Evolutionary conservation across 2,888 invertebrate genomes (phyloP), one percentile per base, ranked within the genome.

Genomic region (Agrochola lychnidis): DNA sequence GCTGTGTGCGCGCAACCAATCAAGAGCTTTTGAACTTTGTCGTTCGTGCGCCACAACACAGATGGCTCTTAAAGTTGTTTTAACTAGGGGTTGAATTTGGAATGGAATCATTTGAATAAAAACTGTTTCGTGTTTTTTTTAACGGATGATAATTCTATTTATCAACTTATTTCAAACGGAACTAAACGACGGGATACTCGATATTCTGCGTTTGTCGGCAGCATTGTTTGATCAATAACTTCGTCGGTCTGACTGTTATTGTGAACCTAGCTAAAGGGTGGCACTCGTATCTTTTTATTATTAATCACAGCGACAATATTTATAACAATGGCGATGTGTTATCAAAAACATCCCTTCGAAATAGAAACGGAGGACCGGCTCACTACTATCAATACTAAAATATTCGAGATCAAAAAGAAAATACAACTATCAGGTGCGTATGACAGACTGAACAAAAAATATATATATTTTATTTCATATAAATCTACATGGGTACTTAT

Each of bases 331-430:
- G 89, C 93, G 76, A 89, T 87, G 75, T 96, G 96, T 92, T 97
- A 96, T 91, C 95, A 94, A 92, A 97, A 95, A 93, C 97, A 96
- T 92, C 95, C 97, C 62, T 96, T 97, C 81, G 96, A 95, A 90
- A 95, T 96, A 61, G 96, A 96, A 89, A 92, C 94, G 10, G 97
- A 97, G 69, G 97, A 97, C 79, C 97, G 96, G 64, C 93, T 98
- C 61, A 97, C 97, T 40, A 97, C 97, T 72, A 97, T 98, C 70
- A 98, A 98, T 93, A 98, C 97, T 86, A 98, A 98, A 97, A 98
- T 98, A 92, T 97, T 98, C 90, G 98, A 98, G 95, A 97, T 98
- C 76, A 98, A 98, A 94, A 98, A 98, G 95, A 98, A 98, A 94
- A 98, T 98, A 92, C 98, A 98, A 89, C 94, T 98, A 82, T 98